phyloP scores from a whole-genome alignment of 2,888 invertebrate genomes.

The Caenorhabditis uteleia region DNA sequence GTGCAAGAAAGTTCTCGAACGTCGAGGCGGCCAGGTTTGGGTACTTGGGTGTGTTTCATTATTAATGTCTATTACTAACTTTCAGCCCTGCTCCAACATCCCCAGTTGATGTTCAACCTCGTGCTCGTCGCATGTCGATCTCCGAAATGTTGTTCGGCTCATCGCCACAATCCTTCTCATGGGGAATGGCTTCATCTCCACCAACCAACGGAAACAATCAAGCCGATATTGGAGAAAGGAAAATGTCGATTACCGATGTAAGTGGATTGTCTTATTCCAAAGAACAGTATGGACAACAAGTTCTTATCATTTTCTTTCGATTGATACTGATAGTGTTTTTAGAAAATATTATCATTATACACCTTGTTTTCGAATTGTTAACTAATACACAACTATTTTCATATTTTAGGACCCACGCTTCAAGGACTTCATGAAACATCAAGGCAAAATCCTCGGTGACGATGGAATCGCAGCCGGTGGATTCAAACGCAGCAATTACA shows the following conservation, averaged over 20 bases:
- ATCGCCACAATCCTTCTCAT: conserved; percentile 46
- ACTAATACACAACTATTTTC: background rate
- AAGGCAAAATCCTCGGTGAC: conserved; percentile 51
- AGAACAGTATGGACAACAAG: conserved; percentile 4
- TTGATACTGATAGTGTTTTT: too few relatives aligned
- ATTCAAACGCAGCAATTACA: conserved; percentile 40
- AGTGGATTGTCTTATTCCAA: background rate
- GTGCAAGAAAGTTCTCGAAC: conserved; percentile 29
- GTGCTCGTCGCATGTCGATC: conserved; percentile 46
- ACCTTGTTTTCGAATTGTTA: background rate
- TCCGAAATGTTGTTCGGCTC: conserved; percentile 52
- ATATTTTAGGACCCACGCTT: conserved; percentile 53
- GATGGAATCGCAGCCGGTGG: conserved; percentile 31
- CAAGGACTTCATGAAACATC: conserved; percentile 57
- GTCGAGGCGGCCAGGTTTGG: conserved; percentile 28
- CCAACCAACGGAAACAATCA: conserved; percentile 6
- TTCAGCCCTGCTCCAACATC: conserved; percentile 15
- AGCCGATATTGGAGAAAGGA: conserved; percentile 30
- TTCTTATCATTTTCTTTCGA: too few relatives aligned
- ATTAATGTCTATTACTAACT: too few relatives aligned
- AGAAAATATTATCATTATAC: background rate
- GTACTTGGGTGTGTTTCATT: conserved; percentile 7
- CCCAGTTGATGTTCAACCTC: conserved; percentile 39
- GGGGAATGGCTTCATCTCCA: conserved; percentile 41
- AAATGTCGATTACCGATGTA: conserved; percentile 47